phyloP scores from a whole-genome alignment of 1,140 invertebrate genomes.

The Thrips palmi region DNA sequence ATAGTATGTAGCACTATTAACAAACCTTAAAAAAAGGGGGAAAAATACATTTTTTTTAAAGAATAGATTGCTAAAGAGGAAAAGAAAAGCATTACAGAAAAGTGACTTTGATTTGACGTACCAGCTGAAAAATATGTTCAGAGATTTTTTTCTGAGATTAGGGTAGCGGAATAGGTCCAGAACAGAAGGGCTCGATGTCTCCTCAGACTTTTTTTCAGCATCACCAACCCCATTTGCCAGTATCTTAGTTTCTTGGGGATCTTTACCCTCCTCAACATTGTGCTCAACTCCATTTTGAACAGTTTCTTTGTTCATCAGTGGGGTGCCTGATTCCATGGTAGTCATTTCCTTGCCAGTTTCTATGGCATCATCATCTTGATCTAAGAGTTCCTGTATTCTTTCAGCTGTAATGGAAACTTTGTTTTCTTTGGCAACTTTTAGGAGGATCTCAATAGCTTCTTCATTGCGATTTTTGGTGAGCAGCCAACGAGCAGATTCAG shows the following conservation, averaged over 20 bases:
- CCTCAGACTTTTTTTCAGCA: constrained; percentile 16
- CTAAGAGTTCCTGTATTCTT: constrained; percentile 31
- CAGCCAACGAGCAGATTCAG: constrained; percentile 66
- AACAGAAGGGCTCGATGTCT: constrained; percentile 29
- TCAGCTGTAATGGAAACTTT: constrained; percentile 35
- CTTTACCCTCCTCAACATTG: constrained; percentile 4
- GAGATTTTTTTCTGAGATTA: constrained; percentile 45
- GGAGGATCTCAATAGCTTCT: constrained; percentile 47
- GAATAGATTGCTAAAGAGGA: no score
- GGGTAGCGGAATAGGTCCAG: constrained; percentile 51
- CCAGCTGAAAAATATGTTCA: constrained; percentile 63
- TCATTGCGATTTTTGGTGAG: constrained; percentile 50
- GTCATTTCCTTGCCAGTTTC: constrained; percentile 17
- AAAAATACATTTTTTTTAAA: constrained; percentile 3
- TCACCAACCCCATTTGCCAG: no score
- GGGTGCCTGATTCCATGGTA: no score
- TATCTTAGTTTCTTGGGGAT: not conserved
- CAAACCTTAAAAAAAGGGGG: constrained; percentile 36
- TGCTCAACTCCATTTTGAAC: not conserved
- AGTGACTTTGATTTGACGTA: no score
- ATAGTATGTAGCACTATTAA: constrained; percentile 62
- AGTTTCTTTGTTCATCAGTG: constrained; percentile 2
- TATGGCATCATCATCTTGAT: constrained; percentile 23
- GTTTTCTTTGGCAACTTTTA: constrained; percentile 47
- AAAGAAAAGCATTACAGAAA: no score